Conservation (phyloP, 2,888 invertebrate genomes). For the Temnothorax unifasciatus region DNA sequence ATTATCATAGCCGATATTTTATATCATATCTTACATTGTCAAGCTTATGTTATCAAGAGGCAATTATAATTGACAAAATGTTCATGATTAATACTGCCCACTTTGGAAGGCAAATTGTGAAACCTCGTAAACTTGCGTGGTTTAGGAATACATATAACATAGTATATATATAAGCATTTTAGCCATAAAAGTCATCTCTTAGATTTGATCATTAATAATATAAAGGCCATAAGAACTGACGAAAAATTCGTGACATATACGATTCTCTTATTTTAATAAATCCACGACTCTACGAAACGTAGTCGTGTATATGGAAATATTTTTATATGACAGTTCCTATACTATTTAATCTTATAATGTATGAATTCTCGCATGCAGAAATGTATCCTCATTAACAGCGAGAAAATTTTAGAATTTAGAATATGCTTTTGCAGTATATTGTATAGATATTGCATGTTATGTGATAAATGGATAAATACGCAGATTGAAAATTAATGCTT, state of each 20-base stretch:
- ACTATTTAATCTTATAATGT: constrained; percentile 8
- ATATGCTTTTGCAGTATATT: neutral
- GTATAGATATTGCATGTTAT: constrained; percentile 2
- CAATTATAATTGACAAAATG: neutral
- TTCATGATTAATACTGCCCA: constrained; percentile 23
- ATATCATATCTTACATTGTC: neutral
- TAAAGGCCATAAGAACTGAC: neutral
- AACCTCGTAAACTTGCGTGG: neutral
- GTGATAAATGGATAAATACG: neutral
- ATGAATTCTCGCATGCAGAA: neutral
- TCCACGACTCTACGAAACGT: constrained; percentile 6
- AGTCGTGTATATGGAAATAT: constrained; percentile 38
- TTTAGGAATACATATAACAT: constrained; percentile 14
- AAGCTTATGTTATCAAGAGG: neutral
- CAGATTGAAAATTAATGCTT: constrained; percentile 22
- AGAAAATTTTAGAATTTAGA: constrained; percentile 21
- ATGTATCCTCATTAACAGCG: neutral
- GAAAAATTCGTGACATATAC: constrained; percentile 5
- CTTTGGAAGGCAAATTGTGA: constrained; percentile 14
- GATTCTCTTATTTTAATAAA: constrained; percentile 19
- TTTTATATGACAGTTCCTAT: constrained; percentile 48
- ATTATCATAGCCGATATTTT: neutral
- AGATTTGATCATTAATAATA: constrained; percentile 17
- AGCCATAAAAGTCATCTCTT: neutral
- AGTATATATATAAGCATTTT: constrained; percentile 27